Evolutionary conservation across 2,113 vertebrate genomes (phyloP).

Genomic region (Colinus virginianus): DNA sequence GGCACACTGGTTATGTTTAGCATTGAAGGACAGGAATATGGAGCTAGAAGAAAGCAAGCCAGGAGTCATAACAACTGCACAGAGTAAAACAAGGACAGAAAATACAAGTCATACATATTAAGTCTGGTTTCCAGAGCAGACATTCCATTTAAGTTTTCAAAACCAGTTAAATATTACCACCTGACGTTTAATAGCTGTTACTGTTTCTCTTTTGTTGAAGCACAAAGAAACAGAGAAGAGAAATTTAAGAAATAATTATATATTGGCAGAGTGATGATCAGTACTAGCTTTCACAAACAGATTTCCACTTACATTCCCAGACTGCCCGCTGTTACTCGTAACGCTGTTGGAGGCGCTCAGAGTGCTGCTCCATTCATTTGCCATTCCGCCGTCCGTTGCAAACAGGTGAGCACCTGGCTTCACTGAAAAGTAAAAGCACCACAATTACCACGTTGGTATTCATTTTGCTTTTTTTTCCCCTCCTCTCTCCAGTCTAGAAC

Average conservation of each 20-base stretch:
- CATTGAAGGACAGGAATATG: background rate
- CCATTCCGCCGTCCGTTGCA: slow-evolving; percentile 80
- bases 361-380: slow-evolving; percentile 85
- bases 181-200: background rate
- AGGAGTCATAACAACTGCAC: background rate
- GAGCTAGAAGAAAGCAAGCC: background rate
- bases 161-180: background rate
- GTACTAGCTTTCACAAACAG: slow-evolving; percentile 22
- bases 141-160: background rate
- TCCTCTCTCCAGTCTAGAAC: background rate
- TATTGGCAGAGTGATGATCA: slow-evolving; percentile 3
- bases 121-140: background rate
- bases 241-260: background rate
- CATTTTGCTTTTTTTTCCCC: background rate
- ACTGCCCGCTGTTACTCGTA: slow-evolving; percentile 80
- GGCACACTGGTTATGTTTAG: background rate
- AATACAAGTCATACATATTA: background rate
- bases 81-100: background rate
- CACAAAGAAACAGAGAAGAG: background rate
- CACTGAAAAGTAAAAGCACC: background rate
- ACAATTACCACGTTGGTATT: background rate
- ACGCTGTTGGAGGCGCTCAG: slow-evolving; percentile 74
- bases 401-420: slow-evolving; percentile 77
- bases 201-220: background rate
- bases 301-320: slow-evolving; percentile 83